Base-by-base conservation (phyloP, 2,113 vertebrate species). In the Prionailurus bengalensis region DNA sequence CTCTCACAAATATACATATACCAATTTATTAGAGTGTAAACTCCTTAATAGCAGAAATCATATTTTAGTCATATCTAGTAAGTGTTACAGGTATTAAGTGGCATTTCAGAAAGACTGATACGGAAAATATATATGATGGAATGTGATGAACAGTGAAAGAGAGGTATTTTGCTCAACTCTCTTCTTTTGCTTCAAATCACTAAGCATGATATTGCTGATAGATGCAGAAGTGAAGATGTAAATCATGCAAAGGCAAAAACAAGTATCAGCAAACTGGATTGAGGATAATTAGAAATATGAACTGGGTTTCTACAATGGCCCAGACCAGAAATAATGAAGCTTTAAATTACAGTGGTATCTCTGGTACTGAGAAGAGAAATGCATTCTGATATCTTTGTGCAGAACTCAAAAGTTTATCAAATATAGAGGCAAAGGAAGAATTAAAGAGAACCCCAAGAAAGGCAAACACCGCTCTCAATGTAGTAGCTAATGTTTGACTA, bases 71-170 rank as follows among this genome's bases (percentile, higher is more conserved):
- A 82, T 7, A 97, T 27, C 45, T 97, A 93, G 48, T 79, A 97
- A 96, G 80, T 92, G n/a, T 48, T 58, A 80, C 13, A 92, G 51
- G 10, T 80, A 94, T 95, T 90, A 97, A 79, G 87, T 23, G 31
- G 5, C 42, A 92, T 82, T 97, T 74, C 36, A 92, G 29, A 68
- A 97, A 95, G 82, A 86, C 0, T 68, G 21, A 83, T 42, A 21
- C 86, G 39, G n/a, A 95, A 91, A n/a, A 88, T 13, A 31, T 4
- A 55, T 29, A 85, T 36, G 25, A 73, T 2, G 14, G 21, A 91
- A 88, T 74, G n/a, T 39, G 78, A 94, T 19, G n/a, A 95, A 90
- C 7, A 87, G 21, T n/a, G 13, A 29, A 73, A 66, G 13, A 31
- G 23, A 14, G 8, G 15, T 14, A 86, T 12, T 42, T 53, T 58